Percentiles rank a stretch among this genome's conserved stretches.
These are phyloP conservation scores for Pseudochirops corinnae DNA, from an alignment of 2,797 vertebrate genomes.

Conservation along the genomic window DNA sequence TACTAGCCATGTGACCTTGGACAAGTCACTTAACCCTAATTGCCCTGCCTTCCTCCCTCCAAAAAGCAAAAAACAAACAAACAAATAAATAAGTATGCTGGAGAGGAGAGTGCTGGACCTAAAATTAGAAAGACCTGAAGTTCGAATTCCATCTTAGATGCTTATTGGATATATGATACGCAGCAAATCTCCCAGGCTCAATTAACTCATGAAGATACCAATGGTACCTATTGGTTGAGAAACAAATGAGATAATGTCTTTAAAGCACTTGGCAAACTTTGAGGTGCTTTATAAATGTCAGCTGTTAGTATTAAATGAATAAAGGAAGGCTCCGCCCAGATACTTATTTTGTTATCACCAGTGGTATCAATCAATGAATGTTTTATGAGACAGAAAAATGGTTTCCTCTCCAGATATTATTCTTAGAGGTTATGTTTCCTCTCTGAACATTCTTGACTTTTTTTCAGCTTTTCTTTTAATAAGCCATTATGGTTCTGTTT, in stretches of 20 bases:
- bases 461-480: neutral
- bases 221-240: neutral
- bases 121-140: neutral
- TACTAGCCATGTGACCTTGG: too few relatives aligned
- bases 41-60: too few relatives aligned
- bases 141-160: neutral
- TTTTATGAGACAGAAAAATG: neutral
- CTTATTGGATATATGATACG: neutral
- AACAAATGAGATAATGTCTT: neutral
- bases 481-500: neutral
- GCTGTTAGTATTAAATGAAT: neutral
- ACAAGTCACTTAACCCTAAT: too few relatives aligned
- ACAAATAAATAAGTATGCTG: too few relatives aligned
- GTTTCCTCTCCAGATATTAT: rapidly evolving
- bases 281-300: neutral
- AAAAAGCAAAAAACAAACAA: too few relatives aligned
- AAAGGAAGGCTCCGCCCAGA: neutral
- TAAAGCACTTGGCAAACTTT: neutral
- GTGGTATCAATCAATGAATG: neutral
- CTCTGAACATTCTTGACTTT: neutral
- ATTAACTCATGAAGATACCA: neutral
- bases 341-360: neutral
- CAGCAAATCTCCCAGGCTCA: neutral
- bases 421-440: neutral
- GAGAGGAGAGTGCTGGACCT: neutral